These are phyloP conservation scores for Patiria miniata DNA, from an alignment of 35 echinoderm and acorn worm genomes.

Conservation along the genomic window DNA sequence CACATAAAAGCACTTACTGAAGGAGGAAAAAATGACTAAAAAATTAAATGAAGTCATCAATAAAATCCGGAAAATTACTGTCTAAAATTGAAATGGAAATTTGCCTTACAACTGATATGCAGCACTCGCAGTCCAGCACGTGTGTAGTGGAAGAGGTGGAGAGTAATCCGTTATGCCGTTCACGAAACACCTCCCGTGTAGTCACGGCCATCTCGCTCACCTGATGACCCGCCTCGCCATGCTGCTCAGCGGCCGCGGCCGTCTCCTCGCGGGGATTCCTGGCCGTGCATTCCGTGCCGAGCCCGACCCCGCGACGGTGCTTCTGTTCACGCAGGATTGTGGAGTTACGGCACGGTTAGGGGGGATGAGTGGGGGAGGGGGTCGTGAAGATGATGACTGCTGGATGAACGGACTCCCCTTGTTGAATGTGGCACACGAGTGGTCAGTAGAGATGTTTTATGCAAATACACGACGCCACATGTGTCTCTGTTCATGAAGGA, in stretches of 20 bases:
- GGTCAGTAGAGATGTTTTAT: too few relatives aligned
- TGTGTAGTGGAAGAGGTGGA: slow-evolving; percentile 33
- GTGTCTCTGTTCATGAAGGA: too few relatives aligned
- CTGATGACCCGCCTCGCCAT: slow-evolving; percentile 12
- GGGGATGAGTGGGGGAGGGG: too few relatives aligned
- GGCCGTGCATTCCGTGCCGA: neutral
- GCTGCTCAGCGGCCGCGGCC: neutral
- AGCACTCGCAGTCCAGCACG: slow-evolving; percentile 65
- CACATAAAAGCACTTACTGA: too few relatives aligned
- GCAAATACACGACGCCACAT: too few relatives aligned
- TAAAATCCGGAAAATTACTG: too few relatives aligned
- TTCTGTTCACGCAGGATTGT: slow-evolving; percentile 10
- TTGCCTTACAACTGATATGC: slow-evolving; percentile 68
- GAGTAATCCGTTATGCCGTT: slow-evolving; percentile 43
- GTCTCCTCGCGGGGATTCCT: neutral
- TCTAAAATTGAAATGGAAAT: slow-evolving; percentile 23
- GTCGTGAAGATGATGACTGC: too few relatives aligned
- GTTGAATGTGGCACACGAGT: too few relatives aligned
- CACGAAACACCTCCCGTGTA: slow-evolving; percentile 34
- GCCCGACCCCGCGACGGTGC: neutral
- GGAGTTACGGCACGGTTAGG: neutral
- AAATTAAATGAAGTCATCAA: too few relatives aligned
- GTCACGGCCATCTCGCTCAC: slow-evolving; percentile 38
- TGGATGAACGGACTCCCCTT: too few relatives aligned
- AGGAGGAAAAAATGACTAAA: too few relatives aligned